phyloP scores from a whole-genome alignment of 1,140 invertebrate species.

The Dryas iulia region DNA sequence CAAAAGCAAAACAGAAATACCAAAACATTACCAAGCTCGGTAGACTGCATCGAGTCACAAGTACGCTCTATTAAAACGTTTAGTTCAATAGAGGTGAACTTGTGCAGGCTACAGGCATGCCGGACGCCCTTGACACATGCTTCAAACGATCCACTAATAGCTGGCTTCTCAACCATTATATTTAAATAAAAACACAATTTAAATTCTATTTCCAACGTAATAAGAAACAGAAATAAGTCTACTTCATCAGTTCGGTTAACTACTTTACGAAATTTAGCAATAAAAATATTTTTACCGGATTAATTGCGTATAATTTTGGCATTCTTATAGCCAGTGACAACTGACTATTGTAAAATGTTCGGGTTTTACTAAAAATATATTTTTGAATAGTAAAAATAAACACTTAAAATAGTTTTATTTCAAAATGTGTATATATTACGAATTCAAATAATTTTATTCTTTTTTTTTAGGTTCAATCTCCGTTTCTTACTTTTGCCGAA shows the following conservation, averaged over 20 bases:
- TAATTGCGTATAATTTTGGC: too few relatives aligned
- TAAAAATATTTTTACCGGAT: too few relatives aligned
- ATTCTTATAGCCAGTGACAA: too few relatives aligned
- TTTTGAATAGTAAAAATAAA: too few relatives aligned
- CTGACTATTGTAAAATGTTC: too few relatives aligned
- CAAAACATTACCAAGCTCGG: constrained; percentile 23
- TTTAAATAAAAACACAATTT: constrained; percentile 38
- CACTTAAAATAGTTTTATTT: too few relatives aligned
- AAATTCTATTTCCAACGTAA: constrained; percentile 35
- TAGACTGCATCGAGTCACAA: constrained; percentile 30
- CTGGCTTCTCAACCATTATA: constrained; percentile 22
- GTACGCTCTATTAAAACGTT: constrained; percentile 33
- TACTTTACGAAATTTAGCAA: too few relatives aligned
- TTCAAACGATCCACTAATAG: constrained; percentile 35
- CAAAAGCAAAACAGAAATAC: constrained; percentile 10
- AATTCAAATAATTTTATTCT: too few relatives aligned
- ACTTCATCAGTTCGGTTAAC: constrained; percentile 40
- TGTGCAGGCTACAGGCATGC: constrained; percentile 38
- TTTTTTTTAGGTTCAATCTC: too few relatives aligned
- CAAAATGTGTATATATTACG: too few relatives aligned
- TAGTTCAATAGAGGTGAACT: constrained; percentile 32
- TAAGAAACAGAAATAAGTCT: constrained; percentile 38
- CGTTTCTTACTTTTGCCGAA: too few relatives aligned
- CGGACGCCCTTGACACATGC: constrained; percentile 65
- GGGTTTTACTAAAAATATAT: too few relatives aligned